These are phyloP conservation scores for Zaprionus taronus DNA, from an alignment of 1,140 invertebrate species.

Conservation along the genomic window DNA sequence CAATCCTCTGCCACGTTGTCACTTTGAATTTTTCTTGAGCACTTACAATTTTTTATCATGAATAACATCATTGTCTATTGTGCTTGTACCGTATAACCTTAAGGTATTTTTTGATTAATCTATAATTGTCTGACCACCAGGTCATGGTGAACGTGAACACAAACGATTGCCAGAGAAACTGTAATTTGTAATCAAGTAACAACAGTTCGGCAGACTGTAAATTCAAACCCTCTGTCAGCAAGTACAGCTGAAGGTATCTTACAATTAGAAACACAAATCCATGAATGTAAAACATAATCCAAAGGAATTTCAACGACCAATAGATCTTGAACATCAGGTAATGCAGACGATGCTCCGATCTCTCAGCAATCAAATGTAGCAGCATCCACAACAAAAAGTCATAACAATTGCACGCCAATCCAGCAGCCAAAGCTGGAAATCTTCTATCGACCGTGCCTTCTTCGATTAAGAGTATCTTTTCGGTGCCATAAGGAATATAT, in stretches of 20 bases:
- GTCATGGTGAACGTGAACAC: neutral
- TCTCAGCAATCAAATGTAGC: neutral
- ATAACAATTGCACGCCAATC: neutral
- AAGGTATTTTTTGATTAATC: conserved; percentile 2
- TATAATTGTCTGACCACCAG: conserved; percentile 2
- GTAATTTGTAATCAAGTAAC: neutral
- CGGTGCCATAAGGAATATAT: conserved; percentile 5
- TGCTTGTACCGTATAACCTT: neutral
- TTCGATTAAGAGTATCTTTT: neutral
- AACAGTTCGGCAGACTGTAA: neutral
- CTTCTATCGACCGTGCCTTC: neutral
- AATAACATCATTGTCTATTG: neutral
- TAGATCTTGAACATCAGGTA: neutral
- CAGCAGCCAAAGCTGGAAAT: neutral
- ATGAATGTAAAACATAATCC: neutral
- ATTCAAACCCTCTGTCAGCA: neutral
- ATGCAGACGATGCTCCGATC: neutral
- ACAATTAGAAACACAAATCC: neutral
- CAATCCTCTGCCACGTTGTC: conserved; percentile 23
- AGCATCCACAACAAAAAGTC: neutral
- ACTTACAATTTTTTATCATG: neutral
- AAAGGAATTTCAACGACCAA: conserved; percentile 15
- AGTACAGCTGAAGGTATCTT: neutral
- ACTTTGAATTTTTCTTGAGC: conserved; percentile 15
- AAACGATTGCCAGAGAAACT: conserved; percentile 2